Base-by-base conservation (phyloP, 1,140 invertebrate species). In the Hyles vespertilio region DNA sequence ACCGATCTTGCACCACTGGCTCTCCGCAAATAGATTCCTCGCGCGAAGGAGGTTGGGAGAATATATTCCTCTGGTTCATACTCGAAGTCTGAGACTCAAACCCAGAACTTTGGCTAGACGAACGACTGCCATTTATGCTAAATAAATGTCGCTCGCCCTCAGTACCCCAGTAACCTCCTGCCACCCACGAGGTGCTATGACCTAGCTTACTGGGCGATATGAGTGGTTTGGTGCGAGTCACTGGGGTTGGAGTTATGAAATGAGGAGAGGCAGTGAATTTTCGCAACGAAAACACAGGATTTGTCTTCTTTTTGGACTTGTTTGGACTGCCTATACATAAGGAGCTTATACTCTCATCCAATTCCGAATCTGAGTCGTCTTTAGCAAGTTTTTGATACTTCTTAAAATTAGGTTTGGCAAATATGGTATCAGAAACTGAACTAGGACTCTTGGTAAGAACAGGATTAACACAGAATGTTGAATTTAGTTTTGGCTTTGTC, bases 101-200 rank as follows among this genome's bases (percentile, higher is more conserved):
- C 7, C 89, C 89, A n/a, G 89, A 90, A 65, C 89, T 90, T 61
- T 90, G 89, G 63, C 89, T 90, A 9, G 89, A 89, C 1, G 89
- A 90, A 2, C 89, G 78, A 62, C 89, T 89, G 0, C 81, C 86
- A 58, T 87, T 79, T 32, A 85, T 59, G 61, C 76, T 87, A 40
- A 85, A 84, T 33, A 88, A 58, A 45, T 77, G 74, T 9, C 79
- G 67, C 9, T 85, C 81, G 4, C 78, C 84, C 11, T 90, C 89
- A 0, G 78, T 68, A 12, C 88, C 89, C 89, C 89, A 90, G 62
- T 90, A 90, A 2, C 89, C 89, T 5, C 89, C 89, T 0, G 89
- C 89, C 3, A 90, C 88, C 89, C 89, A 90, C 3, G 89, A 90
- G 32, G 88, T 87, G 8, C 83, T 77, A 11, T 86, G 83, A n/a